Conservation (phyloP, 2,113 vertebrate genomes). For the Arenaria interpres region DNA sequence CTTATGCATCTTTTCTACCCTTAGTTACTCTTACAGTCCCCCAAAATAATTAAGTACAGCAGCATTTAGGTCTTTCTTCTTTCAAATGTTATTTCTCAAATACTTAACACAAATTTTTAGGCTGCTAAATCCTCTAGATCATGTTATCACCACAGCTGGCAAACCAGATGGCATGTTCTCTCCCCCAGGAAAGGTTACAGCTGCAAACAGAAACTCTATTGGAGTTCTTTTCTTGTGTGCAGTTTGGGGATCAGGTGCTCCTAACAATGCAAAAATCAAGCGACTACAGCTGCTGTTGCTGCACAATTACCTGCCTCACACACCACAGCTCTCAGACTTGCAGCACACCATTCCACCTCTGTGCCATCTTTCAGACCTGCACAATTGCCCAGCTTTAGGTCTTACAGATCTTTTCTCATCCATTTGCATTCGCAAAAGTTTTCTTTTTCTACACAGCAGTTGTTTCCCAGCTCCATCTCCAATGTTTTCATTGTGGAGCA, state of each 20-base stretch:
- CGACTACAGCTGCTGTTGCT: neutral
- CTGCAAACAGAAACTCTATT: neutral
- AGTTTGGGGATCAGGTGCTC: neutral
- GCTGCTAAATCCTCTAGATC: neutral
- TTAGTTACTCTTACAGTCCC: neutral
- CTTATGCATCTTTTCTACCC: neutral
- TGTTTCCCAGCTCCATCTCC: neutral
- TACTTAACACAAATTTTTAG: neutral
- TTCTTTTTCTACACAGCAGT: neutral
- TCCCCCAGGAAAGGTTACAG: neutral
- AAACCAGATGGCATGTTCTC: neutral
- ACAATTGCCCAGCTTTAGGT: neutral
- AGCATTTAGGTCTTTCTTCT: neutral
- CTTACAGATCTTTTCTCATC: neutral
- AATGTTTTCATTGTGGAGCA: neutral
- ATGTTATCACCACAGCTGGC: neutral
- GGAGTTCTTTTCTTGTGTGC: neutral
- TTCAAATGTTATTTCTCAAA: neutral
- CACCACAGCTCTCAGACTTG: neutral
- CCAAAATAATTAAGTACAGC: neutral
- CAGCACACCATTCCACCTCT: neutral
- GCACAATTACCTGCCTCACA: neutral
- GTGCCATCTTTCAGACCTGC: neutral
- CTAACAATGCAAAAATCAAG: neutral
- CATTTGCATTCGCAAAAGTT: neutral